These are phyloP conservation scores for Oenanthe melanoleuca DNA, from an alignment of 2,113 vertebrate genomes.

Conservation along the genomic window DNA sequence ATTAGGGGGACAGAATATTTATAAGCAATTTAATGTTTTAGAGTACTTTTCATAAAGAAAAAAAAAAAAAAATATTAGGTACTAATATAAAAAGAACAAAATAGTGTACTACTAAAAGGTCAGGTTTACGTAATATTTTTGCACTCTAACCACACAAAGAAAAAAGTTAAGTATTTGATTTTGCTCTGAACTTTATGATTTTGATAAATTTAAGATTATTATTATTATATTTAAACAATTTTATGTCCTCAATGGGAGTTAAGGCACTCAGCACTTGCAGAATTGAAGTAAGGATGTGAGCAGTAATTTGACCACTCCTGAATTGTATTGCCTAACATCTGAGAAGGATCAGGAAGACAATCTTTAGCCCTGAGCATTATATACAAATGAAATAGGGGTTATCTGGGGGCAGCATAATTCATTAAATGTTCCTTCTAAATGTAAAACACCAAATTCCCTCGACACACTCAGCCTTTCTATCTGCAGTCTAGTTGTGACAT, in stretches of 20 bases:
- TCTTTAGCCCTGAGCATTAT: constrained; percentile 68
- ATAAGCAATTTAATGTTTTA: background rate
- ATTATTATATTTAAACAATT: background rate
- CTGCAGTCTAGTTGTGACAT: constrained; percentile 43
- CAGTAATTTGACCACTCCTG: constrained; percentile 4
- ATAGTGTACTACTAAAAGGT: background rate
- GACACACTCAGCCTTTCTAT: constrained; percentile 29
- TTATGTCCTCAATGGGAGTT: background rate
- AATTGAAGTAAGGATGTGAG: background rate
- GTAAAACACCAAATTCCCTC: constrained; percentile 64
- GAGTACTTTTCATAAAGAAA: background rate
- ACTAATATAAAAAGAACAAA: background rate
- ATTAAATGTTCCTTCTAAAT: constrained; percentile 71
- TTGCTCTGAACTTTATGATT: constrained; percentile 15
- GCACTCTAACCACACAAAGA: background rate
- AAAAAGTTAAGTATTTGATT: background rate
- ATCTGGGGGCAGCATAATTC: constrained; percentile 66
- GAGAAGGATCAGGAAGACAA: constrained; percentile 63
- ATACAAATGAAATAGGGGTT: constrained; percentile 72
- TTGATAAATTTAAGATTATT: constrained; percentile 5
- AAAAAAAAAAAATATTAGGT: background rate
- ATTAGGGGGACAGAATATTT: background rate
- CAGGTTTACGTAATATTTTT: background rate
- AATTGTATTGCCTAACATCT: constrained; percentile 9
- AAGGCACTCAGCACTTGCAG: background rate